Evolutionary conservation across 1,140 invertebrate species (phyloP), one percentile per base, ranked within the genome.

Genomic region (Diploscapter pachys): DNA sequence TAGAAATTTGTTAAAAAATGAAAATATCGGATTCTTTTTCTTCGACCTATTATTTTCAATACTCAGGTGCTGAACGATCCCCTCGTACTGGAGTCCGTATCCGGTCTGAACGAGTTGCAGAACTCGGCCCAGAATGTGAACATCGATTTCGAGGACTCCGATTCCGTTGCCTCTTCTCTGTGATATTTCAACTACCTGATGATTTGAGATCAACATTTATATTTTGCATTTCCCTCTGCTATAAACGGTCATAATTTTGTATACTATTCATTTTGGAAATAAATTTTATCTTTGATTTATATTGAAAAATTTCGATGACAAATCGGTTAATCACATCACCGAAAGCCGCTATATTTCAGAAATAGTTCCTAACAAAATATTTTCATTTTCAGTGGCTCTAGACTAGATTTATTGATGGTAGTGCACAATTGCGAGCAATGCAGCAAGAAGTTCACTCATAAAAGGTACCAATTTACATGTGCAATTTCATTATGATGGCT

Each of bases 41-140:
- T 49, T 69, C 9, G 9, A 69, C n/a, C 57, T 54, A 69, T 55
- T 71, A 64, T 67, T 67, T 55, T 13, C 11, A 51, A 56, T 13
- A 52, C 49, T n/a, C 31, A 76, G 5, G 78, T 76, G 4, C 61
- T 80, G 59, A 80, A 80, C 69, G 64, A 62, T 11, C 74, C 79
- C 6, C 8, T n/a, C 4, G 50, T 49, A 49, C 71, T 80, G 13
- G 79, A 80, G 53, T 6, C 71, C 50, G 63, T 80, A n/a, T 69
- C 77, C 49, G 79, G 79, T 52, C 63, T 80, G 5, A 74, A 68
- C 9, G 62, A 72, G 49, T 70, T 80, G n/a, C 78, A 79, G 52
- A 48, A 71, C 2, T 71, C 71, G 9, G 77, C 70, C 11, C 61
- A 79, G 13, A 67, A 53, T 5, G 64, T 79, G 4, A 56, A 79